These are phyloP conservation scores for Crax fasciolata DNA, from an alignment of 2,797 vertebrate genomes.

Conservation along the genomic window DNA sequence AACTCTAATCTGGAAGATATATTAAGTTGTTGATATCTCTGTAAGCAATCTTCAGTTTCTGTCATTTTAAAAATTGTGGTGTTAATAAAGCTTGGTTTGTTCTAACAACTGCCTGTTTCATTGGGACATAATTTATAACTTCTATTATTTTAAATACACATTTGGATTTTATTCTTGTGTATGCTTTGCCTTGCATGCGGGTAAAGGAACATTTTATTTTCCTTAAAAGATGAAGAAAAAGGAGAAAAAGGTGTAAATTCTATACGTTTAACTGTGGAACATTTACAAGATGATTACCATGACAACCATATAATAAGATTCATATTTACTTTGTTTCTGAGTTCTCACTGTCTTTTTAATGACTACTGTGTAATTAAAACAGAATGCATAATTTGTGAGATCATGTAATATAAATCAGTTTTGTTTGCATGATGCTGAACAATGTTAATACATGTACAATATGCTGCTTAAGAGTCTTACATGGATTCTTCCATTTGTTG, in stretches of 20 bases:
- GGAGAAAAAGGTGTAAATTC: constrained; percentile 7
- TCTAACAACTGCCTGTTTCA: neutral
- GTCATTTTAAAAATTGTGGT: neutral
- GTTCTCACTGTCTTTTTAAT: constrained; percentile 85
- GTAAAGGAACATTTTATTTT: constrained; percentile 27
- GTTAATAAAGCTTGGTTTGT: neutral
- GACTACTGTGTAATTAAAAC: constrained; percentile 80
- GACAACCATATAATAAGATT: constrained; percentile 81
- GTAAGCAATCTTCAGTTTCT: neutral
- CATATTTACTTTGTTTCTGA: constrained; percentile 79
- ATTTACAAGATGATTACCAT: constrained; percentile 80
- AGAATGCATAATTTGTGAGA: constrained; percentile 75
- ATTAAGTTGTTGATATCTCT: neutral
- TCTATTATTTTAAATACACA: neutral
- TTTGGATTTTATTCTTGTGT: neutral
- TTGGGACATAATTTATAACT: neutral
- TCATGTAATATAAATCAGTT: constrained; percentile 58
- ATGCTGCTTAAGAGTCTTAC: constrained; percentile 36
- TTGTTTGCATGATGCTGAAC: constrained; percentile 50
- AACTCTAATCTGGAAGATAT: neutral
- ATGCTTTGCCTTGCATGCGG: neutral
- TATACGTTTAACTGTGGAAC: constrained; percentile 54
- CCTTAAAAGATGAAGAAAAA: neutral
- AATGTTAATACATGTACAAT: constrained; percentile 38
- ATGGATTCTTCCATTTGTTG: constrained; percentile 68